Evolutionary conservation across 2,113 vertebrate genomes (phyloP).

Genomic region (Melanotaenia duboulayi): DNA sequence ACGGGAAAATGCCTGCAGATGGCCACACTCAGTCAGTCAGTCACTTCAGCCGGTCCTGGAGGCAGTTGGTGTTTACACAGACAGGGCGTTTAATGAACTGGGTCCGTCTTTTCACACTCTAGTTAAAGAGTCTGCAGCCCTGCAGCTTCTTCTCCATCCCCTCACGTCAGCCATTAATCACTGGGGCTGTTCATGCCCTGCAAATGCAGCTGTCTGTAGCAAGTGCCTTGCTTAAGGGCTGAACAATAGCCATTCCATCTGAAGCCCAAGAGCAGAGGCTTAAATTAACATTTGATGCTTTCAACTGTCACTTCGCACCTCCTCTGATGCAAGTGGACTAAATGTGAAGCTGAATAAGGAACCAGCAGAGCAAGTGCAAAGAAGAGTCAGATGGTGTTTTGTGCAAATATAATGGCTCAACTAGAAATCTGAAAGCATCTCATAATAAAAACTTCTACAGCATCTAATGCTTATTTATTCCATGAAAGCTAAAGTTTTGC

Average conservation of each 20-base stretch:
- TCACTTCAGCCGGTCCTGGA: slow-evolving; percentile 51
- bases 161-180: slow-evolving; percentile 51
- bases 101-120: slow-evolving; percentile 63
- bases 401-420: too few species aligned
- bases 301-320: background rate
- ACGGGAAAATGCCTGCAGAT: slow-evolving; percentile 38
- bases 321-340: background rate
- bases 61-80: slow-evolving; percentile 57
- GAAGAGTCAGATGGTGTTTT: slow-evolving; percentile 13
- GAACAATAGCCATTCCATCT: slow-evolving; percentile 29
- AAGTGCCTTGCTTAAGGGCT: slow-evolving; percentile 68
- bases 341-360: slow-evolving; percentile 6
- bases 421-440: too few species aligned
- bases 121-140: slow-evolving; percentile 52
- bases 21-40: slow-evolving; percentile 23
- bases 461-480: too few species aligned
- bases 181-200: slow-evolving; percentile 36
- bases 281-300: slow-evolving; percentile 22
- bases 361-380: background rate
- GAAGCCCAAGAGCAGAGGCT: slow-evolving; percentile 28
- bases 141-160: slow-evolving; percentile 35
- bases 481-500: too few species aligned
- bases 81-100: slow-evolving; percentile 67
- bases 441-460: too few species aligned
- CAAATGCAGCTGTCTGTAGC: slow-evolving; percentile 41